phyloP scores from a whole-genome alignment of 1,140 invertebrate species.

The Microvelia longipes region DNA sequence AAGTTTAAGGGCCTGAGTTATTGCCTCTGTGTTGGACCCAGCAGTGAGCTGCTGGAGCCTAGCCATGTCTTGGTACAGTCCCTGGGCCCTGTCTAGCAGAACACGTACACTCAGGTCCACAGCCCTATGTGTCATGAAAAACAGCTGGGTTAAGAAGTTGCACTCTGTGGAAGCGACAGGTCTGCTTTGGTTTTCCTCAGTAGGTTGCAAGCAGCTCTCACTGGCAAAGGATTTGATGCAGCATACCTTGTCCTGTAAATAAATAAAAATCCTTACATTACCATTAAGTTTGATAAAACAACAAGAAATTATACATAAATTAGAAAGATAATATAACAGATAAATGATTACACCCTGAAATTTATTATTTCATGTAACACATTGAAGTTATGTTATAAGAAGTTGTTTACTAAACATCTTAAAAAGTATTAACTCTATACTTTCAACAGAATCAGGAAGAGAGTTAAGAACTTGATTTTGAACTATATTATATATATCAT shows the following conservation, averaged over 20 bases:
- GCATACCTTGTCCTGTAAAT: conserved; percentile 30
- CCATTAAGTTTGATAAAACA: too few relatives aligned
- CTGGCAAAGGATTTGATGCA: conserved; percentile 48
- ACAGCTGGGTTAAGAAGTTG: conserved; percentile 79
- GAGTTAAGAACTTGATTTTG: too few relatives aligned
- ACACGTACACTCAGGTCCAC: conserved; percentile 69
- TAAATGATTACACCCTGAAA: too few relatives aligned
- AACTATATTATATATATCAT: too few relatives aligned
- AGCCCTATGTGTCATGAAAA: conserved; percentile 74
- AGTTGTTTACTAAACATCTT: too few relatives aligned
- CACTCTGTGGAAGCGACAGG: conserved; percentile 35
- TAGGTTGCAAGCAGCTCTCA: conserved; percentile 64
- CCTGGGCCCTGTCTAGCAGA: conserved; percentile 56
- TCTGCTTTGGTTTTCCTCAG: conserved; percentile 36
- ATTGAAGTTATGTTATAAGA: too few relatives aligned
- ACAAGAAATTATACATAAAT: too few relatives aligned
- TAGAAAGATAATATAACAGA: too few relatives aligned
- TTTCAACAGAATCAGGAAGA: too few relatives aligned
- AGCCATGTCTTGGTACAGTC: conserved; percentile 51
- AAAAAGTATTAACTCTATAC: too few relatives aligned
- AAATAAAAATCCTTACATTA: too few relatives aligned
- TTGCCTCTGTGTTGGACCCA: conserved; percentile 33
- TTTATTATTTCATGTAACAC: too few relatives aligned
- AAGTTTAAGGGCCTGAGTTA: not conserved
- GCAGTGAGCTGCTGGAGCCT: conserved; percentile 54